These are phyloP conservation scores for Natrix natrix DNA, from an alignment of 2,797 vertebrate genomes.

Conservation along the genomic window DNA sequence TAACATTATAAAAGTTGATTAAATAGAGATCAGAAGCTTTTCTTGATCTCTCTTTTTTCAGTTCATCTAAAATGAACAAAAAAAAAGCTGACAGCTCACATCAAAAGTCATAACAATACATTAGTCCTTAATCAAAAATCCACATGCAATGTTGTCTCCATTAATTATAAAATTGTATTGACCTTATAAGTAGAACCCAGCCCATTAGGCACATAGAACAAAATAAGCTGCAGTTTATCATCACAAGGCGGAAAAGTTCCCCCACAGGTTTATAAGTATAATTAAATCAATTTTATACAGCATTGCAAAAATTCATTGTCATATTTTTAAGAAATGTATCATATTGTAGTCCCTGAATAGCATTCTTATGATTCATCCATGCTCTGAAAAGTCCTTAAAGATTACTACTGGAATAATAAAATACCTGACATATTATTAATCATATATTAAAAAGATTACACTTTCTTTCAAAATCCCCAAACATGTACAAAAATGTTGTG, in stretches of 20 bases:
- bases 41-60: not conserved
- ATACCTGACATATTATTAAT: slow-evolving; percentile 4
- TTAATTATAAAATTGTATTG: slow-evolving; percentile 51
- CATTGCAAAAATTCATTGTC: slow-evolving; percentile 29
- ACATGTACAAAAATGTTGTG: slow-evolving; percentile 28
- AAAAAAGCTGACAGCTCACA: not conserved
- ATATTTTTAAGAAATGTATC: slow-evolving; percentile 22
- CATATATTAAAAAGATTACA: slow-evolving; percentile 23
- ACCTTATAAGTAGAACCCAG: slow-evolving; percentile 53
- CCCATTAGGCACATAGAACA: slow-evolving; percentile 32
- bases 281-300: slow-evolving; percentile 49
- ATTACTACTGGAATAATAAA: slow-evolving; percentile 1
- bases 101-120: slow-evolving; percentile 43
- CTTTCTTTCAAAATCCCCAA: slow-evolving; percentile 21
- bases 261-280: slow-evolving; percentile 62
- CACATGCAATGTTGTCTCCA: slow-evolving; percentile 40
- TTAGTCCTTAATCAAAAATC: slow-evolving; percentile 48
- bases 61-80: not conserved
- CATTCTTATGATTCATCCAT: not conserved
- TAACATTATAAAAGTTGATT: not conserved
- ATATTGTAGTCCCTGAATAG: slow-evolving; percentile 22
- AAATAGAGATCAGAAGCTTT: not conserved
- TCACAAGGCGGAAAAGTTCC: slow-evolving; percentile 55
- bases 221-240: slow-evolving; percentile 29
- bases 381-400: slow-evolving; percentile 15